phyloP scores from a whole-genome alignment of 2,113 vertebrate species.

The Anseranas semipalmata region DNA sequence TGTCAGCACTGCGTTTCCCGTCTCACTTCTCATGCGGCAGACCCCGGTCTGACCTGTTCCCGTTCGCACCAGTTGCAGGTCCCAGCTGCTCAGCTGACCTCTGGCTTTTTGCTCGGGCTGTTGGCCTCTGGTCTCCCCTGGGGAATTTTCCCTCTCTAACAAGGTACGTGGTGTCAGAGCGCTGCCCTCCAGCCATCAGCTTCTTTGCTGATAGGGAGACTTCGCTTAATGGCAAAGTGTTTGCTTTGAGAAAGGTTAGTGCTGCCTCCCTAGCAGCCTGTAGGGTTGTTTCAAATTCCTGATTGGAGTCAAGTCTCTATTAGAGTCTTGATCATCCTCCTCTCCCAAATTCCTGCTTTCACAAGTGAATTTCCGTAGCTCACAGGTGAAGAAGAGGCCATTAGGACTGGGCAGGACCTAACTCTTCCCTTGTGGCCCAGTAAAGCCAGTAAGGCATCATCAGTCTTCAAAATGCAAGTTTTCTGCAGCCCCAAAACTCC shows the following conservation, averaged over 20 bases:
- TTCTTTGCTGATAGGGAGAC: not conserved
- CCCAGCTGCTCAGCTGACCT: not conserved
- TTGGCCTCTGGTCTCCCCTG: not conserved
- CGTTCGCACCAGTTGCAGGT: not conserved
- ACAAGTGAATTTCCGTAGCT: not conserved
- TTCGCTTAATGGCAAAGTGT: not conserved
- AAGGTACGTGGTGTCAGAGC: not conserved
- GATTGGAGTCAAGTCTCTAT: not conserved
- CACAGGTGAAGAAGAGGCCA: not conserved
- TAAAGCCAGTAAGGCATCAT: not conserved
- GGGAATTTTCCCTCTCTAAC: not conserved
- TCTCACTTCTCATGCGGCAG: not conserved
- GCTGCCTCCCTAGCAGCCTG: not conserved
- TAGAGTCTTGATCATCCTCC: not conserved
- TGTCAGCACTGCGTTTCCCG: not conserved
- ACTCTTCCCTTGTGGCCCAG: accelerated
- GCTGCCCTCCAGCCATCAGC: not conserved
- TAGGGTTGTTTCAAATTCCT: not conserved
- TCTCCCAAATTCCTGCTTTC: not conserved
- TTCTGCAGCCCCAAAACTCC: not conserved
- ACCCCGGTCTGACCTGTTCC: not conserved
- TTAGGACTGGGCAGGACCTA: not conserved
- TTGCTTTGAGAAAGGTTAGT: not conserved
- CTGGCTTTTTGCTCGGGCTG: not conserved
- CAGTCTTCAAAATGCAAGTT: not conserved